Evolutionary conservation across 2,797 vertebrate genomes (phyloP).

Genomic region (Oophaga sylvatica): DNA sequence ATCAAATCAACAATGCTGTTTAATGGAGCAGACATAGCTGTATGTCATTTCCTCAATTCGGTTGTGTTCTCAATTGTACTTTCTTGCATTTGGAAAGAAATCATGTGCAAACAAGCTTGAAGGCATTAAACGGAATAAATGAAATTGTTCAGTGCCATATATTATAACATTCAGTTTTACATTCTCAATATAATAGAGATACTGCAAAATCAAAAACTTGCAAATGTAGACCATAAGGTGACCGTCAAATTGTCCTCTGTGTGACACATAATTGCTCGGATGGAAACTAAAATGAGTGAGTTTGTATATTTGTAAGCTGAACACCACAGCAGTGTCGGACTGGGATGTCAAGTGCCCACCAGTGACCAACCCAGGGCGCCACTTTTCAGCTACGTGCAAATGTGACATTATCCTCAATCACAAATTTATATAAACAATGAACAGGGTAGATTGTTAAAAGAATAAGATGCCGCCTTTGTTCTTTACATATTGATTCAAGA

Average conservation of each 20-base stretch:
- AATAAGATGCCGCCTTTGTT: no score
- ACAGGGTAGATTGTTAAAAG: no score
- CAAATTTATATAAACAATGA: no score
- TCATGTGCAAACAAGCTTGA: slow-evolving; percentile 20
- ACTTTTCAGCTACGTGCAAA: no score
- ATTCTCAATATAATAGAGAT: background rate
- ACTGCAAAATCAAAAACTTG: background rate
- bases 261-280: background rate
- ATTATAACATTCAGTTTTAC: background rate
- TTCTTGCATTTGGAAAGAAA: slow-evolving; percentile 35
- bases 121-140: background rate
- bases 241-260: background rate
- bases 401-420: no score
- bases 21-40: slow-evolving; percentile 41
- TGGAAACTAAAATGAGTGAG: background rate
- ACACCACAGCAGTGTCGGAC: no score
- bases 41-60: slow-evolving; percentile 45
- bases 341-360: no score
- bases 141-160: slow-evolving; percentile 1
- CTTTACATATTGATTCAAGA: no score
- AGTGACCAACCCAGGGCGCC: no score
- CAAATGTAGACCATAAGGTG: background rate
- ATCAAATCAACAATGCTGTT: slow-evolving; percentile 41
- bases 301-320: no score
- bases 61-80: slow-evolving; percentile 30